Evolutionary conservation across 2,888 invertebrate genomes (phyloP), one percentile per base, ranked within the genome.

Genomic region (Coremacera marginata): DNA sequence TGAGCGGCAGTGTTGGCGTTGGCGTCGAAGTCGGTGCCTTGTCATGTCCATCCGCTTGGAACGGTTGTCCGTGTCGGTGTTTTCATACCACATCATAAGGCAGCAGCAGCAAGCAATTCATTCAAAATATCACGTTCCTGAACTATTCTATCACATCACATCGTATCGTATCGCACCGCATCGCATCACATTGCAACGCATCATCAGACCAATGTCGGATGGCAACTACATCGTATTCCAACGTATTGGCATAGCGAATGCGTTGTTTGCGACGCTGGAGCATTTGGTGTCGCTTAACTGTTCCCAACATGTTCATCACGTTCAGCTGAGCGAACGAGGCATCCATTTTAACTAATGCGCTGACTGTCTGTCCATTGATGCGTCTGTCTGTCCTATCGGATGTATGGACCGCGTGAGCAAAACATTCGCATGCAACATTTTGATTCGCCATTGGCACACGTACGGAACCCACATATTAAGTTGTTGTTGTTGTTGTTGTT

Each of bases 291-390:
- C 22, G 55, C 31, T 72, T 37, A 34, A 9, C 60, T 31, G 79
- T 82, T 83, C 81, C 82, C 81, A 84, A 82, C 82, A 81, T 83
- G 86, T 87, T 85, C 88, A 88, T 88, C 88, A 87, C 87, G 89
- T 88, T 87, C 88, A 86, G 85, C 84, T 83, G 84, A 82, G 82
- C 86, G 85, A 83, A 86, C 86, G 88, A 86, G 87, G 84, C 87
- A 83, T 86, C 85, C 86, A 87, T 86, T 87, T 84, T 84, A 86
- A 86, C 84, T 83, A 81, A 81, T 57, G 70, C 63, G 71, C 22
- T 22, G 51, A 4, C 37, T 25, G 65, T 14, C 52, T 65, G 74
- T 74, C 73, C 73, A 25, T 71, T 25, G 11, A 11, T 57, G 57
- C 34, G 51, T 34, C 37, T 9, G 27, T 49, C 52, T 51, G 70